Percentiles rank a stretch among this genome's conserved stretches.
These are phyloP conservation scores for Rugalucina vietnamica DNA, from an alignment of 2,888 invertebrate species.

Conservation along the genomic window DNA sequence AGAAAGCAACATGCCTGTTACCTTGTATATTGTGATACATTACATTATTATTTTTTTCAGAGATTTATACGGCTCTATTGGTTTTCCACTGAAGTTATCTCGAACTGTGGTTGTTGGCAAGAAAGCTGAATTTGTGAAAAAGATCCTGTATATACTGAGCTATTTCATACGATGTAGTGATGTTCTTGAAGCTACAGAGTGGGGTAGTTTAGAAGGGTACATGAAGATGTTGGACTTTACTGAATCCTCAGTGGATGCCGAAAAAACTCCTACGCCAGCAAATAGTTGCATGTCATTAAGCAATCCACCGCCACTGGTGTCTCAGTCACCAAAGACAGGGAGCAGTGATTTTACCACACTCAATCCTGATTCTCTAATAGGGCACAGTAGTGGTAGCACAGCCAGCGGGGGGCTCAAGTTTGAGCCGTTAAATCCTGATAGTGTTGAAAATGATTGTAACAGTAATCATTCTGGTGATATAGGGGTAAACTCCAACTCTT, in stretches of 20 bases:
- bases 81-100: constrained; percentile 90
- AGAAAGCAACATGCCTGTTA: no score
- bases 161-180: constrained; percentile 94
- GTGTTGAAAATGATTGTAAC: constrained; percentile 26
- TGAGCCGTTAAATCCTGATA: neutral
- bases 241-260: constrained; percentile 67
- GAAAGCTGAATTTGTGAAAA: constrained; percentile 88
- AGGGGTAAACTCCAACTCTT: neutral
- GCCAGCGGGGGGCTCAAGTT: neutral
- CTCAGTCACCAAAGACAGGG: neutral
- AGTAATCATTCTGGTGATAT: constrained; percentile 15
- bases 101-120: constrained; percentile 90
- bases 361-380: constrained; percentile 45
- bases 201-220: constrained; percentile 64
- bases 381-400: neutral
- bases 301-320: neutral
- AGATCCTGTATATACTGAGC: constrained; percentile 91
- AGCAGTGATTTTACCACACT: neutral
- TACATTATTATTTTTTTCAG: constrained; percentile 76
- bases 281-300: neutral
- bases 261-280: constrained; percentile 44
- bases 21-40: no score
- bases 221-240: constrained; percentile 66
- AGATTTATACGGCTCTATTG: constrained; percentile 94
- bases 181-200: constrained; percentile 85